Base-by-base conservation (phyloP, 2,888 invertebrate species). In the Hirudinaria manillensis region DNA sequence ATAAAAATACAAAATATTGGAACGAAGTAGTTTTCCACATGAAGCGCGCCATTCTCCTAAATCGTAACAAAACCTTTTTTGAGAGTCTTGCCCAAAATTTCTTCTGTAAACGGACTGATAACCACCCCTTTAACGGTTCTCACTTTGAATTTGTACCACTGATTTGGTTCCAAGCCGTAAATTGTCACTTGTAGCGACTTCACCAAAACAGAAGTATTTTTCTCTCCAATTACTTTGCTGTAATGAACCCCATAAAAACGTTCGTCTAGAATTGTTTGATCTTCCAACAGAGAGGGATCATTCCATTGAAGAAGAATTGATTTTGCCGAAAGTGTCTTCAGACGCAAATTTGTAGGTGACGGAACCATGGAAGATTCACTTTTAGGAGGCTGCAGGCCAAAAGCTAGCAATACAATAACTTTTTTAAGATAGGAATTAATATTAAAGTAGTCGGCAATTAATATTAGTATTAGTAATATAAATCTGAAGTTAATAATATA, bases 141-240 rank as follows among this genome's bases (percentile, higher is more conserved):
- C 79, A 96, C 91, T 86, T 93, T 93, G 86, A 96, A 94, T 84
- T 90, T 90, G 86, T 97, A 97, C 0, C 90, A 89, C 3, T 93
- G 93, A 78, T 90, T 89, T 0, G 94, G 90, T 24, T 90, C 89
- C 74, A 97, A 89, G 51, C 90, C 89, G 81, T 90, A 90, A 55
- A 96, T 88, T 45, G 91, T 87, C 74, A 91, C 89, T 34, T 91
- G 90, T 74, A 91, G 89, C 76, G 91, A 90, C 79, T 94, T 94
- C 4, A 93, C 94, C 73, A 90, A 88, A 61, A 93, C 90, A 3
- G 89, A 90, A 81, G 70, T 38, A 70, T 77, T 77, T 61, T 75
- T 75, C 13, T 61, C 55, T 45, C 36, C 75, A 29, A 36, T 29
- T 24, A 77, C 24, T 67, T 56, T 72, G 74, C 75, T 79, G 74